Percentiles rank a stretch among this genome's conserved stretches.
phyloP scores from a whole-genome alignment of 2,113 vertebrate species.

The Sinocyclocheilus anshuiensis region DNA sequence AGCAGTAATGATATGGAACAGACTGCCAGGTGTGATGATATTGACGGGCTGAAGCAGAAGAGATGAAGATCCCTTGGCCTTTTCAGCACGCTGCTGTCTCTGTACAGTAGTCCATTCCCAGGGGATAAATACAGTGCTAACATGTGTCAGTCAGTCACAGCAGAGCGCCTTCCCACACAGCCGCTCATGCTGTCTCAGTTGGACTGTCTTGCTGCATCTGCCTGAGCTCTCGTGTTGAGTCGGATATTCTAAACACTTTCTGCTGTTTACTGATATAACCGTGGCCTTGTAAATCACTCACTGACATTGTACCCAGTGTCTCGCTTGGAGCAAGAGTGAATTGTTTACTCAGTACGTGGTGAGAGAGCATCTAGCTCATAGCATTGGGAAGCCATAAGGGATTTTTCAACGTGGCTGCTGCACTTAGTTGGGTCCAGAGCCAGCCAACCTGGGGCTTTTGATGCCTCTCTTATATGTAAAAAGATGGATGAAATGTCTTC shows the following conservation, averaged over 20 bases:
- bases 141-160: constrained; percentile 39
- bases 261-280: constrained; percentile 28
- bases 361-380: not conserved
- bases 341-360: not conserved
- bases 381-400: not conserved
- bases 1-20: constrained; percentile 68
- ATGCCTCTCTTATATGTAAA: not conserved
- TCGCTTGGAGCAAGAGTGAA: constrained; percentile 27
- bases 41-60: constrained; percentile 68
- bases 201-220: constrained; percentile 7
- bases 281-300: constrained; percentile 36
- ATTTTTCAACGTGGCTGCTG: not conserved
- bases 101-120: constrained; percentile 39
- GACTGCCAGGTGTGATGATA: constrained; percentile 67
- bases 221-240: constrained; percentile 23
- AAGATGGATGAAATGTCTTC: not conserved
- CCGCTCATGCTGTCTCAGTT: not conserved
- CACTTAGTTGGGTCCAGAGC: not conserved
- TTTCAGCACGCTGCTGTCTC: constrained; percentile 59
- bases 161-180: constrained; percentile 19
- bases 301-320: not conserved
- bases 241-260: constrained; percentile 10
- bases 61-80: constrained; percentile 71
- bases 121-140: constrained; percentile 25
- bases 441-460: not conserved